Base-by-base conservation (phyloP, 2,888 invertebrate species). In the Meteorus cinctellus region DNA sequence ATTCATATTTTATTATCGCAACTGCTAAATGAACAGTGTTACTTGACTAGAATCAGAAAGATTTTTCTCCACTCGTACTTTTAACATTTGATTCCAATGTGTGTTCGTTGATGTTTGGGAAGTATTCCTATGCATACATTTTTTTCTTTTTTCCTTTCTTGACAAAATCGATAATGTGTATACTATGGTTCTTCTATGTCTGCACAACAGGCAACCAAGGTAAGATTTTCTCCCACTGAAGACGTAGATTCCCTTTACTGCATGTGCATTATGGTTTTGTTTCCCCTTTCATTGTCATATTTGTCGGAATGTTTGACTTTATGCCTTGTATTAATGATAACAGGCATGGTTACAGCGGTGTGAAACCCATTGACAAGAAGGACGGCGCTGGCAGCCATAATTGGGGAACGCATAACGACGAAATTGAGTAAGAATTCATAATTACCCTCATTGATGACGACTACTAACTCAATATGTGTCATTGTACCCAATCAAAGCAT, bases 331-430 rank as follows among this genome's bases (percentile, higher is more conserved):
- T 86, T 89, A 90, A 89, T 90, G 89, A 90, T 89, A 89, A 88
- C 89, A 90, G 90, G 89, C 89, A 89, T 90, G 90, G 88, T 91
- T 91, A 89, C 91, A 93, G 93, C 87, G 97, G 98, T 86, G 94
- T 98, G 81, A 98, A 98, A 91, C 93, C 97, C 80, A 93, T 96
- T 84, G 98, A 98, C 90, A 98, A 98, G 91, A 95, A 96, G 82
- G 97, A 98, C 86, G 98, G 98, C 84, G 96, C 94, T 90, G 98
- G 98, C 81, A 95, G 97, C 82, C 96, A 97, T 90, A 98, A 98
- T 92, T 98, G 98, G 98, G 98, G 98, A 84, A 96, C 96, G 81
- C 93, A 96, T 85, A 96, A 96, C 91, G 97, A 98, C 90, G 96
- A 97, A 84, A 93, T 97, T 85, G 96, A 95, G 92, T 93, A 91